A percentile compares a stretch with the other conserved stretches of the same genome.
These are phyloP conservation scores for Empidonax alnorum DNA, from an alignment of 2,113 vertebrate genomes.

Conservation along the genomic window DNA sequence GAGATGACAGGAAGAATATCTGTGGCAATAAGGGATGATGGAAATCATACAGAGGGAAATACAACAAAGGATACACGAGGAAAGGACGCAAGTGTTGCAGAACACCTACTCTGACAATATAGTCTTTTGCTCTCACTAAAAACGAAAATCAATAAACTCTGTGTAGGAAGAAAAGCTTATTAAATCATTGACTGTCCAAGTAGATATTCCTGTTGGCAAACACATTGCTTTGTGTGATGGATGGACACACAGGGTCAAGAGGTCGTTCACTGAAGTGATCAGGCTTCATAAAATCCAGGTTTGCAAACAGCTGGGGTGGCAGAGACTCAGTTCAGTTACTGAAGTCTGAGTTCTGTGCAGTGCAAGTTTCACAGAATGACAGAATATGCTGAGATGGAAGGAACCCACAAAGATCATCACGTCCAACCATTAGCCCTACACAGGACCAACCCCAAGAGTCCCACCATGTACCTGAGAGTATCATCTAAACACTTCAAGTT, in stretches of 20 bases:
- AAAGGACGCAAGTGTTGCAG: neutral
- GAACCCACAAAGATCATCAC: neutral
- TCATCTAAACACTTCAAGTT: too few relatives aligned
- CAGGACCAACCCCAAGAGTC: neutral
- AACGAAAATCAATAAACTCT: constrained; percentile 31
- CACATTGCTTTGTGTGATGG: constrained; percentile 18
- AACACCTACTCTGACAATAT: constrained; percentile 42
- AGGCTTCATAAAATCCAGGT: constrained; percentile 22
- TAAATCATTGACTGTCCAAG: constrained; percentile 24
- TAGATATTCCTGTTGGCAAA: constrained; percentile 7
- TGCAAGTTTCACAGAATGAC: neutral
- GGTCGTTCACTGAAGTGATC: neutral
- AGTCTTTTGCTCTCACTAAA: constrained; percentile 18
- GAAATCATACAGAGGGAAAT: constrained; percentile 42
- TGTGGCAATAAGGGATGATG: constrained; percentile 33
- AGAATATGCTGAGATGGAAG: neutral
- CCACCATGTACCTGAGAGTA: too few relatives aligned
- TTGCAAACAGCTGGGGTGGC: neutral
- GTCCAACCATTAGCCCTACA: neutral
- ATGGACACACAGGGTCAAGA: constrained; percentile 10
- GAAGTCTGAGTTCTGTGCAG: neutral
- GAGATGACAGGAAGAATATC: constrained; percentile 44
- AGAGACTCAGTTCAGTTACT: neutral
- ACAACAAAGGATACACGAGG: constrained; percentile 1
- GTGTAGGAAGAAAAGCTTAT: constrained; percentile 44